Evolutionary conservation across 2,888 invertebrate species (phyloP), one percentile per base, ranked within the genome.

Genomic region (Patella pellucida): DNA sequence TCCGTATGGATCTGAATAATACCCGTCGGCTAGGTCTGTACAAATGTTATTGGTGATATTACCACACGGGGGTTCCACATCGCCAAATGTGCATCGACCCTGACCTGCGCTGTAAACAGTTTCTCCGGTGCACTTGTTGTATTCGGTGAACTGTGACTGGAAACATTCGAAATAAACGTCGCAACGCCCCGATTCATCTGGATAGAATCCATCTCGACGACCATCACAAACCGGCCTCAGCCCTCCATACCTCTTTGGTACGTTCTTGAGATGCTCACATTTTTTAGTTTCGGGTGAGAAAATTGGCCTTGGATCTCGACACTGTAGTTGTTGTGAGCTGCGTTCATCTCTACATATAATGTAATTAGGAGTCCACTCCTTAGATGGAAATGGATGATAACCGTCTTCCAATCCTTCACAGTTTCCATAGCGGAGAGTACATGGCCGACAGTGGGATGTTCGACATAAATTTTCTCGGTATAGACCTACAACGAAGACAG

Each of bases 381-480:
- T 76, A 27, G 80, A 81, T 2, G 83, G 82, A 69, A 82, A 82
- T 2, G 84, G 77, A 71, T 86, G 84, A n/a, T 81, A 76, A 9
- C 85, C 85, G 75, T 86, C 83, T 0, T 83, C 76, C 4, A 83
- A 75, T 11, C 83, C 82, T 5, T 81, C 76, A 80, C 86, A 86
- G 54, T 81, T 84, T 54, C 78, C 83, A 71, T 81, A 81, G 7
- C 79, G 79, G 15, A 78, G 77, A 75, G 81, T 77, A 74, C 85
- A 84, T 31, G 79, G 79, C 15, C 78, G 76, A 71, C 86, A 86
- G n/a, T 79, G 56, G 1, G 79, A 67, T 41, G 83, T 82, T 74
- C 78, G 79, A 71, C 85, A 86, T 71, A 83, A 82, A 67, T 86
- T 85, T 72, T 85, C 83, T 5, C 83, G 81, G 71, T 86, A 86